Evolutionary conservation across 1,140 invertebrate genomes (phyloP), one percentile per base, ranked within the genome.

Genomic region (Drosophila ironensis): DNA sequence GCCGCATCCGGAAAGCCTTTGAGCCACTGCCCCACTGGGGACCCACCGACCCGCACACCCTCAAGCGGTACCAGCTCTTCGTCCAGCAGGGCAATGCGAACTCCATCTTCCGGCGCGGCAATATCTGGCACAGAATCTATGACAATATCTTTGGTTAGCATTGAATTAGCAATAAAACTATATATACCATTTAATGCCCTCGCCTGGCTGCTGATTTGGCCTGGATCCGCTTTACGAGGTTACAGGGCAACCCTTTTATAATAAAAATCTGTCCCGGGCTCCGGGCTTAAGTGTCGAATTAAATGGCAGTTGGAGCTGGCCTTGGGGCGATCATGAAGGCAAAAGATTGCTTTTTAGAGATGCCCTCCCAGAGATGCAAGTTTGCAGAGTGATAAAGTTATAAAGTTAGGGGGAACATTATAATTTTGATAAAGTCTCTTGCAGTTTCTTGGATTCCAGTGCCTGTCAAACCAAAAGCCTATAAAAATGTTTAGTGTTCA

Each of bases 11-110:
- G 11, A 89, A 84, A 22, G 88, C 90, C 4, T 92, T 91, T 54
- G 90, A 67, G 59, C 92, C 91, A 4, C 90, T 91, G 9, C 67
- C 88, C 11, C 78, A 92, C 11, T 94, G 93, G 93, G 93, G 93
- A 14, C 93, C 93, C 2, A 19, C 33, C 38, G 78, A 89, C 46
- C 72, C 88, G 1, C 50, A 37, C 20, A 78, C 71, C 37, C 69
- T 89, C n/a, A 78, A 88, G 42, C 74, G 84, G 3, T 89, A 89
- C 42, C 67, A 87, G 41, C 63, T 72, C 1, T 64, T 46, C 40
- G 46, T 77, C 27, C 54, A 84, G 48, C 78, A 88, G 56, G 48
- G 41, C 33, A 66, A 78, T 37, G 51, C 16, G 4, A 67, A 40
- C 7, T 61, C 72, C 27, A 69, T 89, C 40, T 89, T 89, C 41